Base-by-base conservation (phyloP, 2,113 vertebrate genomes). In the Ictalurus furcatus region DNA sequence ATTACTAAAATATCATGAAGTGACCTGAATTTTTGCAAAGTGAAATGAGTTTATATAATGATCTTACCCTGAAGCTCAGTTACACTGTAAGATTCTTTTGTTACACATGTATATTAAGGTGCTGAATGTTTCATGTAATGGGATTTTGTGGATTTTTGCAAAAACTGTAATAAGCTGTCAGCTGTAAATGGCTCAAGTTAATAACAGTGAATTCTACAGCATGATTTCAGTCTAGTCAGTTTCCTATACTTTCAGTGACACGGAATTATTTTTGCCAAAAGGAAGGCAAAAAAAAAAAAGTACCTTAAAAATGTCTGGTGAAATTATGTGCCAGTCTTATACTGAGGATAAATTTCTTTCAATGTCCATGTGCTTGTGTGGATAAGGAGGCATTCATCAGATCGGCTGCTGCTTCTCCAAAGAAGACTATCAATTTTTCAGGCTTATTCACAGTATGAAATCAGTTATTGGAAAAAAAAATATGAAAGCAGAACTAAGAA, bases 261-360 rank as follows among this genome's bases (percentile, higher is more conserved):
- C 34, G 63, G 23, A 79, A 61, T 88, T 52, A 69, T 79, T n/a
- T 25, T 37, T 37, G 63, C n/a, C 58, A 78, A 90, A 61, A 85
- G 76, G 84, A 52, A 82, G 40, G 80, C 37, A 17, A 28, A n/a
- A 79, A 44, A 44, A 40, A 44, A 44, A 44, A 85, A 48, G 12
- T n/a, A 84, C 54, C 52, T 23, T 85, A 44, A 85, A 88, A 52
- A 87, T 81, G 82, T 65, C 73, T 67, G 61, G 52, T 63, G 61
- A 79, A 84, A 90, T 85, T 25, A 19, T 74, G 67, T 37, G 23
- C 58, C 59, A 73, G 74, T 25, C 58, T 78, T 61, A 54, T 59
- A 59, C 8, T 19, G 79, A 67, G 86, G 28, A 84, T 85, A 78
- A 30, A 78, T 87, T 17, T 13, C 25, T 85, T 17, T 79, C 37